phyloP scores from a whole-genome alignment of 1,140 invertebrate species.

The Arctopsyche grandis region DNA sequence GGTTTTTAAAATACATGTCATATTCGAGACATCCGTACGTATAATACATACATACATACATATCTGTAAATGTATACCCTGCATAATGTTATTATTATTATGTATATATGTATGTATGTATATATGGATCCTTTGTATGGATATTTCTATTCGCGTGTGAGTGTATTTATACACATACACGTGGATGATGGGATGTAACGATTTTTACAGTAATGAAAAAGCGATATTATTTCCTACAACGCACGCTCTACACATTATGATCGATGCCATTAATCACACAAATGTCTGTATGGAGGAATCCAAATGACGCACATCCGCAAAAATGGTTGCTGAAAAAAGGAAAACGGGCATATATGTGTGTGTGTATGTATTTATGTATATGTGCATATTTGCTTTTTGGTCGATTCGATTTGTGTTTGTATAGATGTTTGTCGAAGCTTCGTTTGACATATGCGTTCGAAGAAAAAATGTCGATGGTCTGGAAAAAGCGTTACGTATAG shows the following conservation, averaged over 20 bases:
- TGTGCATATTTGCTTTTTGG: background rate
- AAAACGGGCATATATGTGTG: background rate
- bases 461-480: background rate
- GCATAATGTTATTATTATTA: background rate
- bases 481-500: background rate
- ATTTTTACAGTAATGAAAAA: background rate
- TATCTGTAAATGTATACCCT: no score
- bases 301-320: slow-evolving; percentile 22
- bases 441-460: background rate
- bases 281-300: slow-evolving; percentile 21
- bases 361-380: background rate
- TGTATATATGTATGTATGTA: background rate
- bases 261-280: slow-evolving; percentile 37
- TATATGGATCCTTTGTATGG: background rate
- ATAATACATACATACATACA: no score
- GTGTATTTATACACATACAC: background rate
- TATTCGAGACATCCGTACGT: no score
- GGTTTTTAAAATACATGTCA: background rate
- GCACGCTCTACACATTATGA: background rate
- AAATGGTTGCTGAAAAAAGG: background rate
- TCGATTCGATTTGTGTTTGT: background rate
- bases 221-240: background rate
- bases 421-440: background rate
- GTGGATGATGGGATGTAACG: background rate
- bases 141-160: background rate